These are phyloP conservation scores for Archocentrus centrarchus DNA, from an alignment of 2,113 vertebrate genomes.

Conservation along the genomic window DNA sequence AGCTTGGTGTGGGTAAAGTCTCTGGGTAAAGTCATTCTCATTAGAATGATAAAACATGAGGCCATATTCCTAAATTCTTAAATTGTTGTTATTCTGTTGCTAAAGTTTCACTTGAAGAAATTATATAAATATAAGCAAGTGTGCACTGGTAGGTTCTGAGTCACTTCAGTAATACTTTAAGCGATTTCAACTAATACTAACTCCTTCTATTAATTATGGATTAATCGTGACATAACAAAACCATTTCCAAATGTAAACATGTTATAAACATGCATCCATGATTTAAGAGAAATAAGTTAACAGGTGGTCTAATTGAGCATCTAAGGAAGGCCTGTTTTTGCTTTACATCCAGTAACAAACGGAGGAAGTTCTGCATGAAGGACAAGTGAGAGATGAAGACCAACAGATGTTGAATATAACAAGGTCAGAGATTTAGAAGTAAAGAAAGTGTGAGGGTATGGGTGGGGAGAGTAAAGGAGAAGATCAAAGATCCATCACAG, in stretches of 20 bases:
- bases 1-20: too few species aligned
- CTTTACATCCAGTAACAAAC: constrained; percentile 30
- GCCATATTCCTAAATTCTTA: neutral
- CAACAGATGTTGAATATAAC: constrained; percentile 19
- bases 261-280: neutral
- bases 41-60: too few species aligned
- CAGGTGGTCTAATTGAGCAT: constrained; percentile 9
- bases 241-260: neutral
- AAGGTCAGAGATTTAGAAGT: constrained; percentile 20
- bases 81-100: neutral
- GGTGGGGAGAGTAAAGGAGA: neutral
- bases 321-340: constrained; percentile 10
- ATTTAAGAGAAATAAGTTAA: neutral
- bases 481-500: constrained; percentile 25
- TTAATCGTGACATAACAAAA: neutral
- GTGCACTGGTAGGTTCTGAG: neutral
- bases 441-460: neutral
- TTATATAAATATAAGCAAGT: neutral
- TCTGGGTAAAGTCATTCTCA: too few species aligned
- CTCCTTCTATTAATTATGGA: neutral
- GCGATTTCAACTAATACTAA: neutral
- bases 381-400: constrained; percentile 1
- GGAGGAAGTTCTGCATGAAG: neutral
- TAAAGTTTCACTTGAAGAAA: neutral
- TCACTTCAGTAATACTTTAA: neutral